phyloP scores from a whole-genome alignment of 2,797 vertebrate genomes.

The Coluber constrictor region DNA sequence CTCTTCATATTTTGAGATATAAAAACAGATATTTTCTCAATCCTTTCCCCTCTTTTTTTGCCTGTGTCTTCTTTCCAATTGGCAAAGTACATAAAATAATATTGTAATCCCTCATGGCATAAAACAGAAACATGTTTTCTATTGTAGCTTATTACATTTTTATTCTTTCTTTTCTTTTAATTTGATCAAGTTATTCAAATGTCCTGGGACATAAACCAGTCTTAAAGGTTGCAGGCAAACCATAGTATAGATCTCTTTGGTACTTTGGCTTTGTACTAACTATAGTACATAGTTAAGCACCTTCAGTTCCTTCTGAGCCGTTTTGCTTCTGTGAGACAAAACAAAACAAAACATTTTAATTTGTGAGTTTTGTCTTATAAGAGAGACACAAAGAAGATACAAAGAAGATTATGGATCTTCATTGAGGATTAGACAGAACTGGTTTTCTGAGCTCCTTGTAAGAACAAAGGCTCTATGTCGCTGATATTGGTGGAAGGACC shows the following conservation, averaged over 20 bases:
- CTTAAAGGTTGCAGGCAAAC: constrained; percentile 53
- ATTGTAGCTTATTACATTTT: constrained; percentile 68
- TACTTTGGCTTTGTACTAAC: constrained; percentile 28
- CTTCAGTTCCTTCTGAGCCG: neutral
- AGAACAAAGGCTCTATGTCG: neutral
- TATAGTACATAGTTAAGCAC: constrained; percentile 31
- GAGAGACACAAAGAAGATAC: neutral
- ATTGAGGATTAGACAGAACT: neutral
- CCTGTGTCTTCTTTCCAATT: constrained; percentile 48
- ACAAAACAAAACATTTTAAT: neutral
- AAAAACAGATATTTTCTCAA: constrained; percentile 51
- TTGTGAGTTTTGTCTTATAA: neutral
- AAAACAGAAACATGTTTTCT: constrained; percentile 63
- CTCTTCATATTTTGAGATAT: constrained; percentile 41
- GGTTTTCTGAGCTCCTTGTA: neutral
- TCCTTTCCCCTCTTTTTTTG: neutral
- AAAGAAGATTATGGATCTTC: neutral
- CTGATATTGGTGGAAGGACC: neutral
- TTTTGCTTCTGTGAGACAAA: neutral
- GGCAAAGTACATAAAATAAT: constrained; percentile 51
- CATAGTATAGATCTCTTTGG: constrained; percentile 28
- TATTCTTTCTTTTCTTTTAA: constrained; percentile 26
- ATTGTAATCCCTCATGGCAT: constrained; percentile 62
- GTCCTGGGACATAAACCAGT: constrained; percentile 33
- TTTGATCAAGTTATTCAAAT: constrained; percentile 51